Evolutionary conservation across 2,888 invertebrate genomes (phyloP).

Genomic region (Ectobius pallidus): DNA sequence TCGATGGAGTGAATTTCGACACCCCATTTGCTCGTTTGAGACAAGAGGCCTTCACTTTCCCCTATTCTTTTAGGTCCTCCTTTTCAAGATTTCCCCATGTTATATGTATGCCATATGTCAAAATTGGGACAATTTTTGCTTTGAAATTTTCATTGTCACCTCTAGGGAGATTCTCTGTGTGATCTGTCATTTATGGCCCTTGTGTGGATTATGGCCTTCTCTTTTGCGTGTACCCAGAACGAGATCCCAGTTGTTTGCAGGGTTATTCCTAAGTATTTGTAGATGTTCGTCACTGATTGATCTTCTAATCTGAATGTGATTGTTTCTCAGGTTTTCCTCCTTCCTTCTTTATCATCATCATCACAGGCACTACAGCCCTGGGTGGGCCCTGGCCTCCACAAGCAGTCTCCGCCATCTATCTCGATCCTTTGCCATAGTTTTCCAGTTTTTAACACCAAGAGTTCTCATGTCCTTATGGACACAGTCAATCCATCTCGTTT

Average conservation of each 20-base stretch:
- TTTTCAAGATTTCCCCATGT: neutral
- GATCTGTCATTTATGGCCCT: neutral
- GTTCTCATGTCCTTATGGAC: too few relatives aligned
- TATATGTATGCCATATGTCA: slow-evolving; percentile 4
- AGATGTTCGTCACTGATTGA: neutral
- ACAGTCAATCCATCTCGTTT: too few relatives aligned
- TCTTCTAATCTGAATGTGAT: neutral
- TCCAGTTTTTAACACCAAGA: too few relatives aligned
- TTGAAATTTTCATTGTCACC: neutral
- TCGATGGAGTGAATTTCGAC: neutral
- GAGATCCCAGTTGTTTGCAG: neutral
- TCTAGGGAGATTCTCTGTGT: neutral
- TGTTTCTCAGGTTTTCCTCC: neutral
- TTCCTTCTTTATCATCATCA: too few relatives aligned
- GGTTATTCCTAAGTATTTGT: neutral
- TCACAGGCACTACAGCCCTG: too few relatives aligned
- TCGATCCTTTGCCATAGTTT: too few relatives aligned
- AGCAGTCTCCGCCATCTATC: too few relatives aligned
- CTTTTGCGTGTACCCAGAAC: neutral
- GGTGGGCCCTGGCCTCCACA: too few relatives aligned
- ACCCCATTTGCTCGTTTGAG: neutral
- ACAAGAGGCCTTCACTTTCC: neutral
- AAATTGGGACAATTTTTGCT: slow-evolving; percentile 9
- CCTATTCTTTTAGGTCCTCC: slow-evolving; percentile 1
- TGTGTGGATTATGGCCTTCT: neutral